These are phyloP conservation scores for Agrochola litura DNA, from an alignment of 2,888 invertebrate species.

Conservation along the genomic window DNA sequence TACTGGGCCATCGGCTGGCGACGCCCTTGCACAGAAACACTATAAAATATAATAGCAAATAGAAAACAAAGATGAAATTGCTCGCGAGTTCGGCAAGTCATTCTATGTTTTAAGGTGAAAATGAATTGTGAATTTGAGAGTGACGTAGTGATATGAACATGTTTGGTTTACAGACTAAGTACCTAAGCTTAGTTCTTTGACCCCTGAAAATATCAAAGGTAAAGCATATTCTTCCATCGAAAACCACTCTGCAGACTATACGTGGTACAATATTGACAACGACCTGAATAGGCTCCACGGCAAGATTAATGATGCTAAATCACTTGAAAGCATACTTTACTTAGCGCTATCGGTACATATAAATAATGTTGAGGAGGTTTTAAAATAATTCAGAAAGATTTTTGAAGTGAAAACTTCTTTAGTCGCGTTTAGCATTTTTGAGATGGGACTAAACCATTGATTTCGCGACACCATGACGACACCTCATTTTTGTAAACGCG, in stretches of 20 bases:
- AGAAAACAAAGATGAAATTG: conserved; percentile 3
- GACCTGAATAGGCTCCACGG: conserved; percentile 50
- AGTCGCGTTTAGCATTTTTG: too few species aligned
- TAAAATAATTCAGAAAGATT: conserved; percentile 10
- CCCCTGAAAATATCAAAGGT: conserved; percentile 15
- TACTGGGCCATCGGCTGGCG: too few species aligned
- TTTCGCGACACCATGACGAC: too few species aligned
- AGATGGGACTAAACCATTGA: too few species aligned
- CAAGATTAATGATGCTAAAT: conserved; percentile 64
- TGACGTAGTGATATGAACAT: background rate
- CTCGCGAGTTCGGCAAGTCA: background rate
- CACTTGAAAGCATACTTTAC: conserved; percentile 49
- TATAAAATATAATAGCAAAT: background rate
- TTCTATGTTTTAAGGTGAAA: background rate
- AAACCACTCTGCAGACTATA: conserved; percentile 11
- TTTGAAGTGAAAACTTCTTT: too few species aligned
- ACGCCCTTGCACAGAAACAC: too few species aligned
- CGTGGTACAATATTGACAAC: conserved; percentile 23
- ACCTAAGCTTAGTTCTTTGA: conserved; percentile 5
- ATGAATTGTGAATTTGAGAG: background rate
- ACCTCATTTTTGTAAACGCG: too few species aligned
- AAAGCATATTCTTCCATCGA: conserved; percentile 2
- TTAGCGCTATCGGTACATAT: background rate
- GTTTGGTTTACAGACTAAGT: background rate
- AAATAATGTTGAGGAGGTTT: conserved; percentile 19